Conservation (phyloP, 2,888 invertebrate species). For the Petrolisthes cinctipes region DNA sequence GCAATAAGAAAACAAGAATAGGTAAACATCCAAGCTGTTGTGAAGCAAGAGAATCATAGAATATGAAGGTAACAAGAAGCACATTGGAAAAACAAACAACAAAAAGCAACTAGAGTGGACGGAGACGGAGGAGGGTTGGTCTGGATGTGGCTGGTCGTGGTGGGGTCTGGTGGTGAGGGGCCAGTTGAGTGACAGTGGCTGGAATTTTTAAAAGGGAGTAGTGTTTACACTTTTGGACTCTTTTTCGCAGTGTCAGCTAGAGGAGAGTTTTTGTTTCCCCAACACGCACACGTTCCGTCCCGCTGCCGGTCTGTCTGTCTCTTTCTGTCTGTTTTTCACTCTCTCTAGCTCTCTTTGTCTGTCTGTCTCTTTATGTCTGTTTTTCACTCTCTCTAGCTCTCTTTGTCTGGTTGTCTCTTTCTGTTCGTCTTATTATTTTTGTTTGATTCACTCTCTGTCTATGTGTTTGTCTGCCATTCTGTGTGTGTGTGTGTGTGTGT, state of each 20-base stretch:
- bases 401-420: not conserved
- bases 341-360: not conserved
- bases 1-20: not conserved
- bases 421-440: no score
- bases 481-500: no score
- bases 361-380: slow-evolving; percentile 6
- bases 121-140: no score
- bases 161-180: not conserved
- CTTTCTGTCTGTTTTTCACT: slow-evolving; percentile 2
- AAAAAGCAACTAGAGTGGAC: not conserved
- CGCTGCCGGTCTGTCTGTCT: slow-evolving; percentile 12
- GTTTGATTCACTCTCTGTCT: no score
- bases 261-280: not conserved
- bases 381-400: not conserved
- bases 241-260: not conserved
- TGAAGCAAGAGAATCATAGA: not conserved
- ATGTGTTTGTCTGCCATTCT: no score
- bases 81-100: not conserved
- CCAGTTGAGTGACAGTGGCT: slow-evolving; percentile 4
- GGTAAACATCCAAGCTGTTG: not conserved
- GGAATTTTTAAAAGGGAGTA: slow-evolving; percentile 8
- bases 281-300: not conserved
- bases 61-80: not conserved
- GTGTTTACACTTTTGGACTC: not conserved
- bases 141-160: not conserved